Percentiles rank a stretch among this genome's conserved stretches.
Conservation (phyloP, 2,888 invertebrate genomes). For the Asteroscopus sphinx region DNA sequence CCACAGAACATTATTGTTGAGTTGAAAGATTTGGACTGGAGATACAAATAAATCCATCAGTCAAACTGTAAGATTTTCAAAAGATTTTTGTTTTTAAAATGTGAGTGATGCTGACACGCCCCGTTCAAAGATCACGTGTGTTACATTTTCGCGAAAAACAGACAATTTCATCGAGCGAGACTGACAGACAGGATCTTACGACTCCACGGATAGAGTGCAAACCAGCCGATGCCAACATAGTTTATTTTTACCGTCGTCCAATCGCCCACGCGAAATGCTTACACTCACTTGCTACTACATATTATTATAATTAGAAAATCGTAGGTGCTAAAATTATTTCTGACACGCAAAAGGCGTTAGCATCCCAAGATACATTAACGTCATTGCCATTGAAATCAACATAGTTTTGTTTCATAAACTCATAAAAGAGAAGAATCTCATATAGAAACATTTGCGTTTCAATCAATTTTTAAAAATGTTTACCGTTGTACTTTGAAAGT, state of each 20-base stretch:
- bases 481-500: not conserved
- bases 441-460: not conserved
- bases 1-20: no score
- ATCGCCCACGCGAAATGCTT: constrained; percentile 87
- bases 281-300: constrained; percentile 84
- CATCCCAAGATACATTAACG: constrained; percentile 47
- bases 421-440: constrained; percentile 3
- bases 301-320: constrained; percentile 86
- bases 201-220: constrained; percentile 65
- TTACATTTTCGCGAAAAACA: constrained; percentile 49
- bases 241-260: constrained; percentile 80
- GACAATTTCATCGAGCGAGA: constrained; percentile 60
- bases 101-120: constrained; percentile 20
- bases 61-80: constrained; percentile 26
- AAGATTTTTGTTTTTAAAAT: constrained; percentile 11
- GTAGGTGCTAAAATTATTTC: constrained; percentile 77
- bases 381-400: constrained; percentile 15
- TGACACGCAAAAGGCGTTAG: constrained; percentile 56
- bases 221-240: constrained; percentile 80
- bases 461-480: constrained; percentile 9
- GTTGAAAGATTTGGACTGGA: constrained; percentile 9
- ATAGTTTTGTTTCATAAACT: constrained; percentile 23
- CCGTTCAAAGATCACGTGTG: constrained; percentile 14
- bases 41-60: constrained; percentile 35
- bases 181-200: constrained; percentile 63